A percentile compares a stretch with the other conserved stretches of the same genome.
Evolutionary conservation across 2,113 vertebrate genomes (phyloP).

Genomic region (Leucopsar rothschildi): DNA sequence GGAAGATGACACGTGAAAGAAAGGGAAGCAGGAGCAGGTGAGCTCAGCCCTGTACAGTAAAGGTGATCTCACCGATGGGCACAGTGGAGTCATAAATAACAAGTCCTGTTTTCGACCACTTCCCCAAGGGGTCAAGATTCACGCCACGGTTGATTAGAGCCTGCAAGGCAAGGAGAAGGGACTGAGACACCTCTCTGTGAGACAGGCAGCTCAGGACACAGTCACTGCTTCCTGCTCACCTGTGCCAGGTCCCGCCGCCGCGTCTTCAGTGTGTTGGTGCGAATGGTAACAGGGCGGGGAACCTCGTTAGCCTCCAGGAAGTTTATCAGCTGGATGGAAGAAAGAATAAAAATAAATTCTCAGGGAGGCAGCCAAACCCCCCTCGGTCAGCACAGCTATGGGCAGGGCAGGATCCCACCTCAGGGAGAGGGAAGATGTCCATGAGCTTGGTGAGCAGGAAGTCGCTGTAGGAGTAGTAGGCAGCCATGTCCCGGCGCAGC

Average conservation of each 20-base stretch:
- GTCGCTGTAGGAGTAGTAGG: constrained; percentile 92
- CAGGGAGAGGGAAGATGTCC: constrained; percentile 90
- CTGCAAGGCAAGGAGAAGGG: constrained; percentile 58
- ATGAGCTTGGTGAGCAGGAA: constrained; percentile 87
- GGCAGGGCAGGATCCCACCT: constrained; percentile 72
- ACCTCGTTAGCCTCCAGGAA: constrained; percentile 96
- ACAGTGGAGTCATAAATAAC: constrained; percentile 96
- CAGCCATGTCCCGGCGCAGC: constrained; percentile 86
- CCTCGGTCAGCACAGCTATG: rapidly evolving
- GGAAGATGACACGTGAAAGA: not conserved
- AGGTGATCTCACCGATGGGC: constrained; percentile 82
- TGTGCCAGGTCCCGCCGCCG: constrained; percentile 93
- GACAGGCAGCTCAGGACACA: not conserved
- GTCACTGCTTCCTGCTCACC: constrained; percentile 60
- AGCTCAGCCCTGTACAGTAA: not conserved
- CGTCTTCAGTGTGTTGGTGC: constrained; percentile 94
- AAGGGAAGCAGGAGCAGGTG: rapidly evolving
- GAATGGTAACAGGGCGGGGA: constrained; percentile 89
- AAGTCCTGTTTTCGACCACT: constrained; percentile 96
- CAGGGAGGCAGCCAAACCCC: not conserved
- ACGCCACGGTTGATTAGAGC: constrained; percentile 96
- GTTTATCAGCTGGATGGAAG: constrained; percentile 81
- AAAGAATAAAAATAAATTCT: not conserved
- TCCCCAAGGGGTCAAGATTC: constrained; percentile 93
- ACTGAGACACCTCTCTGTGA: rapidly evolving